Conservation (phyloP, 1,140 invertebrate species). For the Colletes latitarsis region DNA sequence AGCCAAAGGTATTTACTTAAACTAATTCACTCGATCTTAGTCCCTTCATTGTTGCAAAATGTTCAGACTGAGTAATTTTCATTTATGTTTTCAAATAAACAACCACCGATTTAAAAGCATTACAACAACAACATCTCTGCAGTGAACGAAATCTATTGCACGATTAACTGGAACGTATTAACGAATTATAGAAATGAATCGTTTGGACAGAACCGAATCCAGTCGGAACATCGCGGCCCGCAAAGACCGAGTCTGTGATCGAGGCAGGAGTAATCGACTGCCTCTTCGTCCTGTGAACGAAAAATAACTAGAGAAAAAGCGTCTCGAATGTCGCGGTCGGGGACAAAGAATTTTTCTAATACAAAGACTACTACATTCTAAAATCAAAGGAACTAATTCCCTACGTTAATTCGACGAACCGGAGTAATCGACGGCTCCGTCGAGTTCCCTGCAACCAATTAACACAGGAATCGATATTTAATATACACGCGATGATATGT, state of each 20-base stretch:
- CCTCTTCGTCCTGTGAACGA: constrained; percentile 45
- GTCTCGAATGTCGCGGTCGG: constrained; percentile 31
- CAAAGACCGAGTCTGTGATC: constrained; percentile 15
- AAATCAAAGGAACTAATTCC: constrained; percentile 33
- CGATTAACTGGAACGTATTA: constrained; percentile 15
- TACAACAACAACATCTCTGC: background rate
- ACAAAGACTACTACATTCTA: background rate
- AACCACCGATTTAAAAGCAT: background rate
- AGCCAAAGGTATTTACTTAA: constrained; percentile 43
- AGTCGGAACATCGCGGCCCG: constrained; percentile 7
- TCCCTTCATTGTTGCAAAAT: constrained; percentile 35
- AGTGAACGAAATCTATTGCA: constrained; percentile 21
- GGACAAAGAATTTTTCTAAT: constrained; percentile 8
- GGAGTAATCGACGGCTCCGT: constrained; percentile 75
- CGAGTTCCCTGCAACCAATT: constrained; percentile 58
- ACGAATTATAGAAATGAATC: background rate
- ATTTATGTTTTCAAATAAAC: constrained; percentile 17
- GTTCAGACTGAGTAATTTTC: constrained; percentile 7
- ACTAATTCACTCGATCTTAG: constrained; percentile 44
- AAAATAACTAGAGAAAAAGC: background rate
- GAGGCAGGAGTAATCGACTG: constrained; percentile 61
- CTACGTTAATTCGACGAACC: constrained; percentile 54
- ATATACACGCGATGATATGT: constrained; percentile 59
- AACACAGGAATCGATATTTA: constrained; percentile 37
- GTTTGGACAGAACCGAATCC: background rate